Conservation (phyloP, 1,140 invertebrate species). For the Uloborus diversus region DNA sequence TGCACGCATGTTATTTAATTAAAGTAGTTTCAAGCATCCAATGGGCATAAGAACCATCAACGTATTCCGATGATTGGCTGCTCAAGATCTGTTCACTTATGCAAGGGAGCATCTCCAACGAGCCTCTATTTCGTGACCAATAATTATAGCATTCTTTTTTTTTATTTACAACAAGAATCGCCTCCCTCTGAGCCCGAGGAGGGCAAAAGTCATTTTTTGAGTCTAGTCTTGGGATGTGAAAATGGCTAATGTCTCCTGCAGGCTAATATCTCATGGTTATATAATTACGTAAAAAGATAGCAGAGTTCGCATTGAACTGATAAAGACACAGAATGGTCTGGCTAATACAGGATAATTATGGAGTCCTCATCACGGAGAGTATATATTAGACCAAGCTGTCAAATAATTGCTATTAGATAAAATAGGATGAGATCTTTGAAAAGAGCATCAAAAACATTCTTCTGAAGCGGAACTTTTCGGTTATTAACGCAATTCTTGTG, state of each 20-base stretch:
- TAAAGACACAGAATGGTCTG: constrained; percentile 44
- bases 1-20: constrained; percentile 9
- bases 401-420: constrained; percentile 52
- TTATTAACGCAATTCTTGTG: constrained; percentile 31
- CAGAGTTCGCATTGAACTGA: constrained; percentile 34
- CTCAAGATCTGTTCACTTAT: constrained; percentile 20
- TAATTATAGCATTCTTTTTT: constrained; percentile 10
- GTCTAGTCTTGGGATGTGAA: constrained; percentile 6
- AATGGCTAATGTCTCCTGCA: constrained; percentile 2
- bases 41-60: constrained; percentile 11
- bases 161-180: constrained; percentile 21
- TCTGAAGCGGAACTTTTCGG: constrained; percentile 36
- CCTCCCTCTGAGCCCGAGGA: not conserved
- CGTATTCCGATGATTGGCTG: constrained; percentile 9
- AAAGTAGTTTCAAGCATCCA: constrained; percentile 5
- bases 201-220: not conserved
- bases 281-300: constrained; percentile 31
- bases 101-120: constrained; percentile 17
- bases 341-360: constrained; percentile 50
- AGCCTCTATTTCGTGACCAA: constrained; percentile 24
- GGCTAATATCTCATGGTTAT: constrained; percentile 50
- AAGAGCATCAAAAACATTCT: constrained; percentile 18
- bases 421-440: constrained; percentile 32
- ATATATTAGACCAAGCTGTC: constrained; percentile 51
- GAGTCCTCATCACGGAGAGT: constrained; percentile 24